Evolutionary conservation across 2,113 vertebrate genomes (phyloP).

Genomic region (Falcunculus frontatus): DNA sequence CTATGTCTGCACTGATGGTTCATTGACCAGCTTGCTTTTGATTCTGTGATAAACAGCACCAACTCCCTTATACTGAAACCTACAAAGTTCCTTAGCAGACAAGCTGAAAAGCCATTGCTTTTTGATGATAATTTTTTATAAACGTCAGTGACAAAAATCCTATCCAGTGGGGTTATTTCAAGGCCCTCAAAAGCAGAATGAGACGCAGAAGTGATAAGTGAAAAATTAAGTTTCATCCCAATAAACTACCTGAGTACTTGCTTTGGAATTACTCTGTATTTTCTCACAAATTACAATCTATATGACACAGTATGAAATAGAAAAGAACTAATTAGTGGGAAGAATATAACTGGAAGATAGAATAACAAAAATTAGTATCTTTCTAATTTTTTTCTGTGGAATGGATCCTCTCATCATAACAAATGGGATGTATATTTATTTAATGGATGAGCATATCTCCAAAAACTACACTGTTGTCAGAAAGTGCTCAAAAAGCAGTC

Average conservation of each 20-base stretch:
- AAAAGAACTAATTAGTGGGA: not conserved
- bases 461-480: not conserved
- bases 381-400: not conserved
- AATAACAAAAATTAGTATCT: not conserved
- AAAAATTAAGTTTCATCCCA: not conserved
- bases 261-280: not conserved
- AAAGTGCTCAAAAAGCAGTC: not conserved
- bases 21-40: not conserved
- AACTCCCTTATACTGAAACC: not conserved
- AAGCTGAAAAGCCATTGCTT: not conserved
- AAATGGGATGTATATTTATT: not conserved
- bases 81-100: not conserved
- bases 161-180: not conserved
- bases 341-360: not conserved
- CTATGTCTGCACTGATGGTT: not conserved
- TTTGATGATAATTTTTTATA: not conserved
- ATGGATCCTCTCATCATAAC: not conserved
- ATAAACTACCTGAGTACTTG: not conserved
- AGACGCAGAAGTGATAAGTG: not conserved
- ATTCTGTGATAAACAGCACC: not conserved
- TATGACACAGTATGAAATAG: not conserved
- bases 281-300: not conserved
- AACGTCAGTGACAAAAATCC: not conserved
- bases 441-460: not conserved
- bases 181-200: not conserved